Base-by-base conservation (phyloP, 2,113 vertebrate species). In the Numida meleagris region DNA sequence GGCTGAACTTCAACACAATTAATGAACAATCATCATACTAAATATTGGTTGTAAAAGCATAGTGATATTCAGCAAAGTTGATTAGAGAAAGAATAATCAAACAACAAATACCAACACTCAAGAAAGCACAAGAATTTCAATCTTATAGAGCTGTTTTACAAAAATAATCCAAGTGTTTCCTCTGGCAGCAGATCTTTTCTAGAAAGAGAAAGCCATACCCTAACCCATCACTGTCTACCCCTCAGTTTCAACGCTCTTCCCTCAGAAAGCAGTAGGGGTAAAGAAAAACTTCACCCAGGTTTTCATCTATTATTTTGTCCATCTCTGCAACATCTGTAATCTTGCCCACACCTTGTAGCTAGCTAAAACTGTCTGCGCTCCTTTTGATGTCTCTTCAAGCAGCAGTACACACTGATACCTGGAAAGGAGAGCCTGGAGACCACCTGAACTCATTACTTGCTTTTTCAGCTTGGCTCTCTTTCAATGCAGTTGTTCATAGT, bases 31-130 rank as follows among this genome's bases (percentile, higher is more conserved):
- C 94, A 73, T 36, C 87, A 94, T 50, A 91, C 63, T 43, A 96
- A 96, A 93, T 81, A 76, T 31, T 88, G 59, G 57, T 93, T 91
- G 62, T 57, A 91, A 91, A 82, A 31, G 78, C 48, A 85, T 0
- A 57, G 40, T 82, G 70, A 62, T 84, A 79, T 51, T 89, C 59
- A 90, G 71, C 53, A 75, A 86, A 84, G 80, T 76, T 88, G 58
- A 93, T 93, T 87, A 70, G 86, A 36, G 74, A 88, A 91, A 95
- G 70, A 95, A 94, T 36, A 96, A 91, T 79, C 74, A 94, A 95
- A 78, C 40, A 51, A 83, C 31, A 94, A 96, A 38, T 61, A 77
- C 74, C 43, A 95, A 38, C 58, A 94, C 82, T 94, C 84, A 90
- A 88, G 67, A 75, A 67, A 94, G 84, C 68, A 86, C 77, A 95